Base-by-base conservation (phyloP, 1,140 invertebrate genomes). In the Watersipora subatra region DNA sequence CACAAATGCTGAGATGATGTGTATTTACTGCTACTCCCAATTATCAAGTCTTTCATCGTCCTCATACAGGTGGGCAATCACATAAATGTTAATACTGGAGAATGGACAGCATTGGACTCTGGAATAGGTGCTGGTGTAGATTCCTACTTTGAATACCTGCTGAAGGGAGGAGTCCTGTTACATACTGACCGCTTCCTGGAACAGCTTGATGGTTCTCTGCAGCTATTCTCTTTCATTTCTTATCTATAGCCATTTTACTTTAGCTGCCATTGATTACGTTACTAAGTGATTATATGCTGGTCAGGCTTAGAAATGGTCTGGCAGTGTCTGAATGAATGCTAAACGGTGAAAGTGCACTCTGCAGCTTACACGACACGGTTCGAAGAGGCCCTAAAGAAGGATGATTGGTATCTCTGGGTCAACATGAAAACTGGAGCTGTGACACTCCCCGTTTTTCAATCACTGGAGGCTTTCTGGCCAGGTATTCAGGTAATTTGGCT, bases 81-180 rank as follows among this genome's bases (percentile, higher is more conserved):
- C 78, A 89, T 99, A 29, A 93, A 99, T 79, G 89, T 97, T 2
- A 83, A 89, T 72, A 93, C 88, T 29, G 95, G 95, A 0, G 86
- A 90, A 62, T 99, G 96, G 96, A 97, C 93, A 17, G 96, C 94
- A 1, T 86, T 92, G 28, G 97, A 99, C 82, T 88, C 93, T 57
- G 94, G 93, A 3, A 89, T 87, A 68, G 85, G 85, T 46, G 92
- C 92, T 24, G 96, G 95, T 17, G 89, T 99, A 12, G 97, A 99
- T 80, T 99, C 96, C 0, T 98, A 95, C 76, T 98, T 93, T 83
- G 97, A 99, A 81, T 99, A 99, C 80, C 83, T 99, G 63, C 93
- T 95, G 0, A 99, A 99, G 85, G 95, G 92, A 1, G 86, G 91
- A 3, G 75, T 84, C 20, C 77, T 87, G 68, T 83, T 87, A 67